These are phyloP conservation scores for Umimayanthus chanpuru DNA, from an alignment of 92 coral and sea anemone genomes.

Conservation along the genomic window DNA sequence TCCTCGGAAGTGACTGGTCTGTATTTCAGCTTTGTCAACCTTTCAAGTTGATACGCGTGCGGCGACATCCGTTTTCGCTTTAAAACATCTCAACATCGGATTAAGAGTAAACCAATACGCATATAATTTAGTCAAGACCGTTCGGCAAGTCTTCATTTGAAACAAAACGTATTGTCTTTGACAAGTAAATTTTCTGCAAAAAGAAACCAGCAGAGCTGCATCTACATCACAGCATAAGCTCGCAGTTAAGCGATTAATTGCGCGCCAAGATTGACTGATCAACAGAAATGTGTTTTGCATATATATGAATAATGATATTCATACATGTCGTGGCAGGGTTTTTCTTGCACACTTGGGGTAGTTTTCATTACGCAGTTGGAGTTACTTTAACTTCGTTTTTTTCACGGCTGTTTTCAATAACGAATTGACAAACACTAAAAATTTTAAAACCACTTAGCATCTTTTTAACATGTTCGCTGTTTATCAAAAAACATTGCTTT, in stretches of 20 bases:
- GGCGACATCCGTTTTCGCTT: slow-evolving; percentile 31
- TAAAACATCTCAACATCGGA: slow-evolving; percentile 18
- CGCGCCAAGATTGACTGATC: not conserved
- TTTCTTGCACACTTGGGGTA: not conserved
- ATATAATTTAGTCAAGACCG: not conserved
- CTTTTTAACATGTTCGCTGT: not conserved
- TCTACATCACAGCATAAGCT: not conserved
- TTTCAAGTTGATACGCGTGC: slow-evolving; percentile 28
- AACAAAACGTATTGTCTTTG: not conserved
- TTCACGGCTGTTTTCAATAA: not conserved
- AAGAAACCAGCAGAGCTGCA: not conserved
- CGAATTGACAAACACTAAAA: slow-evolving; percentile 16
- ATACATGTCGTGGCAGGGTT: not conserved
- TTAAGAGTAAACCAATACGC: not conserved
- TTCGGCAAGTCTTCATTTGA: not conserved
- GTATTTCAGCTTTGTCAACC: slow-evolving; percentile 9
- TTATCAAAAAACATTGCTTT: slow-evolving; percentile 28
- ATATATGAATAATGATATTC: not conserved
- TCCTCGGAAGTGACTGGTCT: slow-evolving; percentile 35
- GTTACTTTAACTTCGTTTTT: not conserved
- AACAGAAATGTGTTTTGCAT: not conserved
- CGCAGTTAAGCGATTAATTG: not conserved
- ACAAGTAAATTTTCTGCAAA: not conserved
- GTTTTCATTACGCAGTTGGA: not conserved
- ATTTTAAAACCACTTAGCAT: not conserved